Base-by-base conservation (phyloP, 2,113 vertebrate genomes). In the Psilopsiagon aymara region DNA sequence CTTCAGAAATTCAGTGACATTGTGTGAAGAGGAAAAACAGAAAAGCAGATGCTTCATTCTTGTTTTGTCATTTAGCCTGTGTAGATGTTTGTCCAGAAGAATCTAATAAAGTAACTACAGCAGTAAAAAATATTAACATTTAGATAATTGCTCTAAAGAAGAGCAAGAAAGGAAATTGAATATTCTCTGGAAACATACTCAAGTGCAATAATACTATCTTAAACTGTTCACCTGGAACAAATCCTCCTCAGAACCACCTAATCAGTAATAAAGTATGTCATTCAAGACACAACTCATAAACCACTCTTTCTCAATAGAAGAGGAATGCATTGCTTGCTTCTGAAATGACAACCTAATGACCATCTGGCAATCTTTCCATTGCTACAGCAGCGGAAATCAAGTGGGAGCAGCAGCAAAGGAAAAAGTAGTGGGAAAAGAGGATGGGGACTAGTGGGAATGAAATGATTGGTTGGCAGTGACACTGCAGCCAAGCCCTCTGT, bases 51-150 rank as follows among this genome's bases (percentile, higher is more conserved):
- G 92, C 92, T 93, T 90, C 8, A 3, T 93, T 93, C 79, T 95
- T 83, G 47, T 93, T 94, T 68, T 96, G 59, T 71, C 55, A 11
- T 77, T 96, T 96, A 82, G 35, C 28, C 64, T 86, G 79, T 81
- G 92, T 95, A 94, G 88, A 92, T 95, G 90, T 94, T 93, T 95
- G 93, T 85, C 73, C 76, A 86, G 69, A 60, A 86, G 64, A 79
- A 81, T 55, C 55, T 77, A 93, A 86, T 86, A 75, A 93, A 84
- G 37, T 78, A 88, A 86, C 41, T 83, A 35, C 73, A 82, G 73
- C 82, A 94, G 92, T 76, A 68, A 84, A 94, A 93, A 43, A 74
- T 83, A 93, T 47, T 90, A 90, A 78, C 55, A 60, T 90, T 93
- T 78, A 86, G 43, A 15, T 95, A 78, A 90, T 75, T 86, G 29